Base-by-base conservation (phyloP, 2,888 invertebrate species). In the Drosophila meridionalis region DNA sequence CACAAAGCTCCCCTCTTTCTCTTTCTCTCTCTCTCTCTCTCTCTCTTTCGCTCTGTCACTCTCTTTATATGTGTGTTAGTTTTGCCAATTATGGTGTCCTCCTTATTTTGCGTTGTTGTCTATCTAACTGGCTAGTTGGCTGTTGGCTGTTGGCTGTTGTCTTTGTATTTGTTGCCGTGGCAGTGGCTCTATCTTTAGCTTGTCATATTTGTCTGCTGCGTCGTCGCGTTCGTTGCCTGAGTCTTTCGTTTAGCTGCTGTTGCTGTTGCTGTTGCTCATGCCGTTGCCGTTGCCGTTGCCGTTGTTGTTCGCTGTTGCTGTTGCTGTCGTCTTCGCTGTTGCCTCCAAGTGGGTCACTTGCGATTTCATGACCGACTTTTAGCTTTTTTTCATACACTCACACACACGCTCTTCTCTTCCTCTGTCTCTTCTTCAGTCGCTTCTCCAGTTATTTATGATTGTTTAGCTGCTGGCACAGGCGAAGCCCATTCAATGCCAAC, bases 281-380 rank as follows among this genome's bases (percentile, higher is more conserved):
- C 56, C 2, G 62, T 50, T 28, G 67, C 65, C 53, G 50, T 55
- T 43, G 69, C 66, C n/a, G 56, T 56, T 56, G 38, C 36, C 52
- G 20, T 43, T 40, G 40, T 32, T 5, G 30, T 32, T 43, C 14
- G 40, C 5, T 5, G 30, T 32, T 32, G 36, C 36, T 36, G 36
- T 36, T 40, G 40, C 40, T 40, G 81, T 78, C 75, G 70, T 80
- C 71, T 68, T 78, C 58, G 62, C 71, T 82, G 79, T 73, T 79
- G 85, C 75, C 90, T 90, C 74, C 77, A 92, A 92, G 92, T 92
- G 76, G 92, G 92, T 92, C 91, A 92, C 92, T 92, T 92, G 92
- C 92, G 92, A 92, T 92, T 92, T 92, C 92, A 92, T 92, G 92
- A 92, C 92, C 92, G 91, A 92, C 92, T 92, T 92, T 87, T 82